Evolutionary conservation across 2,797 vertebrate species (phyloP), one percentile per base, ranked within the genome.

Genomic region (Epinephelus coioides): DNA sequence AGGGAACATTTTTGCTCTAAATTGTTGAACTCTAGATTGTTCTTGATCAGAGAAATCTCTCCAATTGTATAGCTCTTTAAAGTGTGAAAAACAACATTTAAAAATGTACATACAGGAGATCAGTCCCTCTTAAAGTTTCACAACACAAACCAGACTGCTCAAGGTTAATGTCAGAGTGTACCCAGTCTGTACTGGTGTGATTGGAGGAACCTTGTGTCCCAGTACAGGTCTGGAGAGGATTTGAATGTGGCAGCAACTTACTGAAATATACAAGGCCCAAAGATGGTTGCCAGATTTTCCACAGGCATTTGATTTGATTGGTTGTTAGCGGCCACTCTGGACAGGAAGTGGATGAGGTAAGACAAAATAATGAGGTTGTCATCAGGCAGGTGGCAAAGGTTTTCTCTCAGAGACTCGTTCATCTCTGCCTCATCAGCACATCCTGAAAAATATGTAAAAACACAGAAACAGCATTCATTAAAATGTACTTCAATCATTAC

Each of bases 261-360:
- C 96, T 88, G 95, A 86, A 97, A 97, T 71, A 97, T 86, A 69
- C 93, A 94, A 53, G 96, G 96, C 65, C 96, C 95, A 83, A 97
- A 96, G 68, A 96, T 91, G 27, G 93, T 83, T 14, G 96, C 94
- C 56, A 97, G 89, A 79, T 96, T 96, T 90, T 97, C 95, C 81
- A 95, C 66, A 44, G 95, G 95, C 96, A 96, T 97, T 69, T 94
- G 94, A 91, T 97, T 97, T 67, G 85, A 92, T 11, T 94, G 88
- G 78, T 95, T 96, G 70, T 95, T 71, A 21, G 88, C 78, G 1
- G 95, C 93, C 69, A 96, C 95, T 84, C 91, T 95, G 57, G 88
- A 86, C 65, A 97, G 86, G 88, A 97, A 97, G 85, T 91, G 88
- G 89, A 91, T 88, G 47, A 97, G 91, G 92, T 95, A 96, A 69